phyloP scores from a whole-genome alignment of 2,888 invertebrate genomes.

The Acleris emargana region DNA sequence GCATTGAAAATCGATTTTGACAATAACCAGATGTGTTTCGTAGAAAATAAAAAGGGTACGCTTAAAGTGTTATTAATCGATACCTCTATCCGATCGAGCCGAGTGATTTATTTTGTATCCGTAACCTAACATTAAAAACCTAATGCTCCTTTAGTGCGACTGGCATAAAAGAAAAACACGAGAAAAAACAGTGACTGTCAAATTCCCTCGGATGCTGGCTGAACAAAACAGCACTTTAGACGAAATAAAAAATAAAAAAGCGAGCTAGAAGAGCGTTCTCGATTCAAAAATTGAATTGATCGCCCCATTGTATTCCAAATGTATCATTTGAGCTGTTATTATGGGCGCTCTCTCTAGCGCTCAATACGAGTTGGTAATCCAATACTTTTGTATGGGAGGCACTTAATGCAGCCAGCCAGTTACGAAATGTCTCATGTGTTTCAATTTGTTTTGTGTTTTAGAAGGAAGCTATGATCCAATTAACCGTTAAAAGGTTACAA shows the following conservation, averaged over 20 bases:
- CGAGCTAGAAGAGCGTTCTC: conserved; percentile 82
- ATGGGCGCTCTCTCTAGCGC: conserved; percentile 77
- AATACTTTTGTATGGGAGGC: conserved; percentile 83
- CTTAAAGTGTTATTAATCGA: conserved; percentile 34
- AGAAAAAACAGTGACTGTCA: conserved; percentile 83
- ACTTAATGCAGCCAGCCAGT: conserved; percentile 70
- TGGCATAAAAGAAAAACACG: conserved; percentile 62
- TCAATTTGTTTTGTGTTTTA: conserved; percentile 67
- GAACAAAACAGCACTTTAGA: conserved; percentile 84
- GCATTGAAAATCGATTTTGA: too few relatives aligned
- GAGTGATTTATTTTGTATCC: conserved; percentile 50
- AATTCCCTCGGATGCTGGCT: conserved; percentile 79
- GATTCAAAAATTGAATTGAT: conserved; percentile 84
- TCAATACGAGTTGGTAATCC: conserved; percentile 80
- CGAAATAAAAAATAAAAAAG: conserved; percentile 69
- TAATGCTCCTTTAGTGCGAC: conserved; percentile 48
- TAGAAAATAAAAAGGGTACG: conserved; percentile 1
- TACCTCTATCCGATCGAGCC: conserved; percentile 33
- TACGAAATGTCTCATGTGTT: conserved; percentile 67
- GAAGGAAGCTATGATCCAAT: conserved; percentile 36
- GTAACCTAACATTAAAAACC: conserved; percentile 63
- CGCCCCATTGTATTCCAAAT: conserved; percentile 84
- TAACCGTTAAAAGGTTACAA: conserved; percentile 10
- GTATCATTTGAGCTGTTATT: conserved; percentile 84
- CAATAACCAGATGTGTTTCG: too few relatives aligned